A percentile compares a stretch with the other conserved stretches of the same genome.
Conservation (phyloP, 2,113 vertebrate species). For the Malurus elegans region DNA sequence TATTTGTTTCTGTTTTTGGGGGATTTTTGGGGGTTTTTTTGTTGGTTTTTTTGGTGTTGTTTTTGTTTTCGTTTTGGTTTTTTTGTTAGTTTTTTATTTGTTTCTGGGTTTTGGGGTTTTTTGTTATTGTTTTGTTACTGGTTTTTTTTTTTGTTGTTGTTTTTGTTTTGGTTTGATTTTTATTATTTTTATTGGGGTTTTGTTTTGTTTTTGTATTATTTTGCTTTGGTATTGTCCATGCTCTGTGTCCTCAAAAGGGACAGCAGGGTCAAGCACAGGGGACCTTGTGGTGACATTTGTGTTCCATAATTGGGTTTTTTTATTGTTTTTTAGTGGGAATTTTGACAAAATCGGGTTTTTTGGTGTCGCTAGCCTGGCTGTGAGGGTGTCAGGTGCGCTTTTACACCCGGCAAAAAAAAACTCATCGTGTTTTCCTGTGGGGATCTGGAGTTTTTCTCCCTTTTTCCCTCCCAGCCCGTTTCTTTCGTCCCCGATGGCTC, state of each 20-base stretch:
- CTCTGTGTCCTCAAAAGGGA: conserved; percentile 81
- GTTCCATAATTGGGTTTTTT: not conserved
- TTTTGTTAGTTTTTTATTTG: too few relatives aligned
- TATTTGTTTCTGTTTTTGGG: too few relatives aligned
- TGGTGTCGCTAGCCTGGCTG: not conserved
- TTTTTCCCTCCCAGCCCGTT: not conserved
- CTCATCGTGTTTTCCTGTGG: not conserved
- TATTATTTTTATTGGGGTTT: too few relatives aligned
- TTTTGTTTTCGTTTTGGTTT: too few relatives aligned
- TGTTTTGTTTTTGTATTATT: not conserved
- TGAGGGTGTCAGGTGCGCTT: not conserved
- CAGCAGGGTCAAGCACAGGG: conserved; percentile 78
- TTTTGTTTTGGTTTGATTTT: not conserved
- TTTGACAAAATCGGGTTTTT: not conserved
- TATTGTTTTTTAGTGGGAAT: not conserved
- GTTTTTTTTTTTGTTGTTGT: too few relatives aligned
- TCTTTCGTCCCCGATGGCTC: too few relatives aligned
- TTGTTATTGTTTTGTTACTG: too few relatives aligned
- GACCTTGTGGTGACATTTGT: conserved; percentile 82
- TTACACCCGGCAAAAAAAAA: not conserved
- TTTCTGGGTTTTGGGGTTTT: too few relatives aligned
- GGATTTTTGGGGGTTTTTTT: too few relatives aligned
- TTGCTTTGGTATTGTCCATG: conserved; percentile 29
- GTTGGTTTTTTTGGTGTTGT: too few relatives aligned
- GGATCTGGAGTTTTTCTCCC: not conserved